These are phyloP conservation scores for Anthopleura sola DNA, from an alignment of 64 coral and sea anemone species.

Conservation along the genomic window DNA sequence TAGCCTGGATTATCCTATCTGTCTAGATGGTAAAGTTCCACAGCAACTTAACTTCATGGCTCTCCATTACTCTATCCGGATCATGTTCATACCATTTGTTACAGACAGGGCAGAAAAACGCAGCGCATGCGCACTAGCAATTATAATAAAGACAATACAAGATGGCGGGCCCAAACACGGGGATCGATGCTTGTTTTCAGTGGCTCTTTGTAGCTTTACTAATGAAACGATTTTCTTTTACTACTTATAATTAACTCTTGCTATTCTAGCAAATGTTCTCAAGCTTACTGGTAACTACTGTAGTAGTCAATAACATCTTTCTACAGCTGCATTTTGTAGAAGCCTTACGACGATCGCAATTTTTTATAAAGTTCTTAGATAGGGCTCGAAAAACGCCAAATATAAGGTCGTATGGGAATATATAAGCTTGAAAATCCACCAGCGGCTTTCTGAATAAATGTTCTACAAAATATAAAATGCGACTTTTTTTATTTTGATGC, in stretches of 20 bases:
- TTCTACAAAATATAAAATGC: conserved; percentile 1
- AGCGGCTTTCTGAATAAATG: neutral
- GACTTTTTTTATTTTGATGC: conserved; percentile 15
- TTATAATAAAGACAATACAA: neutral
- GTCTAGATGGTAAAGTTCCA: too few species aligned
- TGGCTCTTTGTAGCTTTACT: neutral
- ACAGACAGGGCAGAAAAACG: conserved; percentile 14
- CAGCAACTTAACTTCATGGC: too few species aligned
- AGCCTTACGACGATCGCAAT: too few species aligned
- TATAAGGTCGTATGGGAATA: neutral
- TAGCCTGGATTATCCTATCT: too few species aligned
- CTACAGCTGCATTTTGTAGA: too few species aligned
- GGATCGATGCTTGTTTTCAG: neutral
- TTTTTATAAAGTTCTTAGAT: neutral
- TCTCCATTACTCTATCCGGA: too few species aligned
- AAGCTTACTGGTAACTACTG: too few species aligned
- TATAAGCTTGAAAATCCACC: neutral
- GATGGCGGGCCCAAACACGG: neutral
- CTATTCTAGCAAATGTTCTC: too few species aligned
- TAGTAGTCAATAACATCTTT: too few species aligned
- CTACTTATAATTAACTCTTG: neutral
- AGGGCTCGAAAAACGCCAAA: neutral
- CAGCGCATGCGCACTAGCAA: neutral
- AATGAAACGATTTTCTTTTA: neutral
- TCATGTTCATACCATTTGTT: too few species aligned